These are phyloP conservation scores for Lota lota DNA, from an alignment of 2,113 vertebrate genomes.

Conservation along the genomic window DNA sequence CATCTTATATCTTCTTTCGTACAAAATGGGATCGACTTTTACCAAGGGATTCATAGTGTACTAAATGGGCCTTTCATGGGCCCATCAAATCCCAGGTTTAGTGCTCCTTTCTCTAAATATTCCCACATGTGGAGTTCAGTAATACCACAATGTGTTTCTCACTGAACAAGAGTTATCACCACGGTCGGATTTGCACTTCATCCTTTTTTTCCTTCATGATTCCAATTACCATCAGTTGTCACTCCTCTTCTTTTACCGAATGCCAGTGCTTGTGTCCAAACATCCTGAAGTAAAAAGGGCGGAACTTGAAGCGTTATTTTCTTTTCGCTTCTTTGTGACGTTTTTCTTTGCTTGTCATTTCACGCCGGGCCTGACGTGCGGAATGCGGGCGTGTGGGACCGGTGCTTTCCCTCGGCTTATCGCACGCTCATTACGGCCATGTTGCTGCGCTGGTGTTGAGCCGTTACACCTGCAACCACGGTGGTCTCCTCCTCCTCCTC, in stretches of 20 bases:
- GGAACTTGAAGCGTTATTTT: conserved; percentile 2
- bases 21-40: no score
- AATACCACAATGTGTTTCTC: no score
- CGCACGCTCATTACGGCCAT: conserved; percentile 39
- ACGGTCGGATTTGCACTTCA: no score
- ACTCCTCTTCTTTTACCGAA: neutral
- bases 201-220: no score
- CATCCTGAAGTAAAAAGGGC: neutral
- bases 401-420: conserved; percentile 37
- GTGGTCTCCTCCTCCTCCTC: conserved; percentile 40
- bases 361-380: conserved; percentile 31
- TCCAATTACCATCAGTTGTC: no score
- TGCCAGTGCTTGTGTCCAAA: neutral
- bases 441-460: conserved; percentile 26
- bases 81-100: no score
- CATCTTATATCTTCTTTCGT: no score
- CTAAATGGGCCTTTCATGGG: no score
- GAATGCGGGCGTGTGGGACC: conserved; percentile 49
- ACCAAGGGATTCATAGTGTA: no score
- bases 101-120: no score
- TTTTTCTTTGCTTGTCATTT: conserved; percentile 35
- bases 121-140: no score
- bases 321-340: conserved; percentile 13
- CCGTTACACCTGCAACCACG: conserved; percentile 31
- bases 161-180: no score